Evolutionary conservation across 92 coral and sea anemone species (phyloP).

Genomic region (Muricea muricata): DNA sequence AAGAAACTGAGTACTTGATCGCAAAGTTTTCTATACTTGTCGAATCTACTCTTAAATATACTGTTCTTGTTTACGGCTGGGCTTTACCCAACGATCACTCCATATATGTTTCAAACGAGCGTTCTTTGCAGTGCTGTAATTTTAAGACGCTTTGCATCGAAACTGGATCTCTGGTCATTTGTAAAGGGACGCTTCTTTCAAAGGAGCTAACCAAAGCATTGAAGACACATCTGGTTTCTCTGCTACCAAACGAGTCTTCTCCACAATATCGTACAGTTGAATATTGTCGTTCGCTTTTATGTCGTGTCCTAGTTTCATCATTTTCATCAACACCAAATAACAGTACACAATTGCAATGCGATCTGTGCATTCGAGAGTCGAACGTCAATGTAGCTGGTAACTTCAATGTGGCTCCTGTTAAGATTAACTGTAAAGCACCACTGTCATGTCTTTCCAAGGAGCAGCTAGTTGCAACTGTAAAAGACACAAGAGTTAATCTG

Average conservation of each 20-base stretch:
- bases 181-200: neutral
- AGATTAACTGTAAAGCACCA: neutral
- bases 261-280: neutral
- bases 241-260: neutral
- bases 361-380: neutral
- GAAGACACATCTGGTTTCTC: neutral
- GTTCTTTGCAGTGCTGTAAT: no score
- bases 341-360: neutral
- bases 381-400: no score
- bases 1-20: no score
- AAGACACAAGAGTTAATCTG: neutral
- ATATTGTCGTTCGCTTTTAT: neutral
- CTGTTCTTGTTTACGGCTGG: no score
- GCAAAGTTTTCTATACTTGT: no score
- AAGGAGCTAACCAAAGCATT: neutral
- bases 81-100: no score
- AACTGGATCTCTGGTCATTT: neutral
- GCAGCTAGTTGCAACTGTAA: neutral
- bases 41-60: no score
- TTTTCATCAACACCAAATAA: neutral
- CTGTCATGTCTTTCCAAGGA: neutral
- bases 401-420: no score
- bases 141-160: neutral
- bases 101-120: no score
- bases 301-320: neutral